Conservation (phyloP, 2,888 invertebrate genomes). For the Bimastos eiseni region DNA sequence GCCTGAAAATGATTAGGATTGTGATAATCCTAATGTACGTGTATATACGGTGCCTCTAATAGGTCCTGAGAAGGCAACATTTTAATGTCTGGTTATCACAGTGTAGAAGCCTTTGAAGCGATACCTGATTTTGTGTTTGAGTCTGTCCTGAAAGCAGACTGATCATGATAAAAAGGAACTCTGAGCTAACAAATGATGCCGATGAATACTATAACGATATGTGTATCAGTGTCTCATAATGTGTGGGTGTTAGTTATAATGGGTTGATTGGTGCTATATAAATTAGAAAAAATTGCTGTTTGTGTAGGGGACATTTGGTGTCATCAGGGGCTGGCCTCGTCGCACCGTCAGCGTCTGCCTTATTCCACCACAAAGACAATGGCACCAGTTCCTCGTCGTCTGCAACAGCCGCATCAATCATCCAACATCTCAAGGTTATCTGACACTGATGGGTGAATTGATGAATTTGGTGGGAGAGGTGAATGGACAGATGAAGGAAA, state of each 20-base stretch:
- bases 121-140: background rate
- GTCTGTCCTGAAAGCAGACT: background rate
- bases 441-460: background rate
- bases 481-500: background rate
- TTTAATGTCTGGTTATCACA: background rate
- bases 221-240: background rate
- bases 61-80: background rate
- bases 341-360: background rate
- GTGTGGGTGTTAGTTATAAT: background rate
- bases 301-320: background rate
- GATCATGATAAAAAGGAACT: background rate
- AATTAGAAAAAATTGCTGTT: background rate
- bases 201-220: background rate
- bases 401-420: background rate
- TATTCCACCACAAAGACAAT: constrained; percentile 21
- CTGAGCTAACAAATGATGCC: background rate
- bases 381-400: background rate
- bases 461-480: background rate
- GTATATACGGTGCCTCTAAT: background rate
- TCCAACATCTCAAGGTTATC: constrained; percentile 21
- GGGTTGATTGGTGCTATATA: background rate
- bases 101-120: background rate
- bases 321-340: background rate
- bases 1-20: background rate
- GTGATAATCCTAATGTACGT: background rate